Conservation (phyloP, 2,113 vertebrate species). For the Astatoreochromis straeleni region DNA sequence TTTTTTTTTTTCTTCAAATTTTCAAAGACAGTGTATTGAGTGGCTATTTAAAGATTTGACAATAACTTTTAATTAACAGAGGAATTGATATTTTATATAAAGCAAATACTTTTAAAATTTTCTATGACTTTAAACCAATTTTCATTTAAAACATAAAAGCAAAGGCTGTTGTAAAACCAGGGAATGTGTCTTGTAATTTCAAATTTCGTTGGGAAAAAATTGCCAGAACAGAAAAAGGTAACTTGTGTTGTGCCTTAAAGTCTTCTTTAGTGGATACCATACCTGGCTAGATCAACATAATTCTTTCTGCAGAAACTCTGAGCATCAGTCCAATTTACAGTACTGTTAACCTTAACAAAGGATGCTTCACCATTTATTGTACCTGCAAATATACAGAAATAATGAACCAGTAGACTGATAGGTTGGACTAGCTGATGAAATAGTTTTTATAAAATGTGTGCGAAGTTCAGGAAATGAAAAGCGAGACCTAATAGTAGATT, state of each 20-base stretch:
- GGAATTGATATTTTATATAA: background rate
- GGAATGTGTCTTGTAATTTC: background rate
- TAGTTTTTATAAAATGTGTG: background rate
- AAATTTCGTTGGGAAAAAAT: background rate
- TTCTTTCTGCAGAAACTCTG: accelerated
- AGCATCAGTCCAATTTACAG: background rate
- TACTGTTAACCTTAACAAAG: accelerated
- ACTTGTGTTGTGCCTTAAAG: background rate
- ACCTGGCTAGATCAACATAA: background rate
- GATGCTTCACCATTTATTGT: background rate
- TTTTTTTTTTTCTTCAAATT: background rate
- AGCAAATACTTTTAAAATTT: background rate
- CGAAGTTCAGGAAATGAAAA: background rate
- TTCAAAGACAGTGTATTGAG: background rate
- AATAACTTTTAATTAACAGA: background rate
- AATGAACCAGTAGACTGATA: background rate
- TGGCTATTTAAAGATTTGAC: background rate
- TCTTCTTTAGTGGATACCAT: background rate
- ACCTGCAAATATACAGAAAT: background rate
- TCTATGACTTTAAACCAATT: background rate
- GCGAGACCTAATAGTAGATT: background rate
- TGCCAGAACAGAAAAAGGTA: background rate
- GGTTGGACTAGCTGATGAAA: background rate
- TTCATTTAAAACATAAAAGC: background rate
- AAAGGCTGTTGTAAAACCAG: background rate